Evolutionary conservation across 1,140 invertebrate species (phyloP), one percentile per base, ranked within the genome.

Genomic region (Halyomorpha halys): DNA sequence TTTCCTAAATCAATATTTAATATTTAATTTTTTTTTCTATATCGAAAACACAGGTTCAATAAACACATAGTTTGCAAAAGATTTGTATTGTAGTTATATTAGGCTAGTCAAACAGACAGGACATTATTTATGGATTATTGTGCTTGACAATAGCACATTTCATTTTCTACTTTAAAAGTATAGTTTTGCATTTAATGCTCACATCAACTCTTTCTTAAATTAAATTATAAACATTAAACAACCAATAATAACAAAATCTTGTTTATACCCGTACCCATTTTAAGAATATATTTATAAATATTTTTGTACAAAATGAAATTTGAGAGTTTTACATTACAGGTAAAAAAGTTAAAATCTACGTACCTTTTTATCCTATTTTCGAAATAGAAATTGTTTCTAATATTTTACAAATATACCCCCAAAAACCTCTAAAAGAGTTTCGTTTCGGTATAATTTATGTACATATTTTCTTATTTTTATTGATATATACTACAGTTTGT

Each of bases 251-350:
- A 56, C 53, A 56, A 27, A 56, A 56, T 56, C 23, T 23, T 56
- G 21, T 23, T 27, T 23, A 60, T 60, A 60, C 59, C 30, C 59
- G 44, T 44, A 44, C 59, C 25, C 39, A 19, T 60, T 18, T 60
- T 60, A 60, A 60, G 59, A 60, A 60, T 60, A 60, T 60, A 60
- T 44, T 44, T 60, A 60, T 60, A 60, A 39, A 60, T 44, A 30
- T 44, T 34, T 60, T 30, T 60, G 59, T 60, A 60, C 59, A 60
- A 60, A 60, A 60, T 18, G 25, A 60, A 60, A 60, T 11, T 44
- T 60, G 18, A 60, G 13, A 60, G 34, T 44, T 60, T 39, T 44
- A 18, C 39, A 44, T 60, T n/a, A n/a, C n/a, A 60, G 59, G 59
- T 60, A 60, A 25, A 60, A 60, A 60, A 60, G 27, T 34, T 60